Percentiles rank a stretch among this genome's conserved stretches.
Evolutionary conservation across 1,140 invertebrate genomes (phyloP).

Genomic region (Antheraea pernyi): DNA sequence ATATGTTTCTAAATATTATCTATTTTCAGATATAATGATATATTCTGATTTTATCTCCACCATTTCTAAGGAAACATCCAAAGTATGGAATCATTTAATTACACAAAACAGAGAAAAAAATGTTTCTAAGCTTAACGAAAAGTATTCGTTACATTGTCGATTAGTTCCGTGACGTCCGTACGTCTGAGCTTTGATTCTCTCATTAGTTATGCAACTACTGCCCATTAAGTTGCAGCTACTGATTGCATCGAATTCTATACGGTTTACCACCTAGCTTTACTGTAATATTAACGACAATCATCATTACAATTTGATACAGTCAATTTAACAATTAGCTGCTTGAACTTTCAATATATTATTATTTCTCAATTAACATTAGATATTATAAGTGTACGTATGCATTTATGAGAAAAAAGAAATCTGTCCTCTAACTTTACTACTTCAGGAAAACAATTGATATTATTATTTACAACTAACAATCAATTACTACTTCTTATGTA

Average conservation of each 20-base stretch:
- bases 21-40: too few relatives aligned
- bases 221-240: conserved; percentile 54
- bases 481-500: too few relatives aligned
- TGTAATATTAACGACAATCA: conserved; percentile 64
- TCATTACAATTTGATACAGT: conserved; percentile 53
- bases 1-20: too few relatives aligned
- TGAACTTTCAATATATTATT: not conserved
- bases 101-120: not conserved
- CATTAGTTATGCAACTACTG: conserved; percentile 66
- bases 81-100: too few relatives aligned
- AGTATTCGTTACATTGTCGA: conserved; percentile 22
- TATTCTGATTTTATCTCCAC: too few relatives aligned
- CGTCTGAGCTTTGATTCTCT: conserved; percentile 43
- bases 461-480: too few relatives aligned
- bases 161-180: conserved; percentile 39
- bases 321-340: conserved; percentile 47
- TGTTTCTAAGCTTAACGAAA: conserved; percentile 7
- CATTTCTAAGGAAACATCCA: too few relatives aligned
- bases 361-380: conserved; percentile 11
- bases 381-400: not conserved
- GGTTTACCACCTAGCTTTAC: conserved; percentile 44
- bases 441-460: too few relatives aligned
- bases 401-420: too few relatives aligned
- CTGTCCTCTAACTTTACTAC: too few relatives aligned
- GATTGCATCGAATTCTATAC: conserved; percentile 63